Conservation (phyloP, 2,797 vertebrate genomes). For the Notoglanidium macrostoma region DNA sequence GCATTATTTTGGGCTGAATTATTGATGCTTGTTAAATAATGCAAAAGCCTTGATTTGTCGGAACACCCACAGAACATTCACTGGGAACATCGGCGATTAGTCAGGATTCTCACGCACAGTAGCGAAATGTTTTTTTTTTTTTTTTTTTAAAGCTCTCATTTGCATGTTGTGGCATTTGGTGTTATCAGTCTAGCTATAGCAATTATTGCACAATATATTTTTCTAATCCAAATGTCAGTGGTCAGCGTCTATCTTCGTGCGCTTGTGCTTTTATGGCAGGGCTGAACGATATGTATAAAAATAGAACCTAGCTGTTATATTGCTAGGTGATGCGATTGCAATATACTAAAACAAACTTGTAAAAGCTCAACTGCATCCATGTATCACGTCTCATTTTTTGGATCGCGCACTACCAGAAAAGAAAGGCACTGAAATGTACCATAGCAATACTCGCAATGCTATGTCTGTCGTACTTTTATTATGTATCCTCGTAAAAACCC, state of each 20-base stretch:
- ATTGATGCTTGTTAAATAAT: slow-evolving; percentile 37
- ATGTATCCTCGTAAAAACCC: neutral
- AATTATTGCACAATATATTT: neutral
- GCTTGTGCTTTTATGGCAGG: neutral
- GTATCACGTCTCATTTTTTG: neutral
- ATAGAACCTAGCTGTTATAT: neutral
- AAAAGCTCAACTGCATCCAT: neutral
- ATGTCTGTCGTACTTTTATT: slow-evolving; percentile 3
- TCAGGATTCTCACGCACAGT: slow-evolving; percentile 6
- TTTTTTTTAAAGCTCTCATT: neutral
- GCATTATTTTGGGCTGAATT: slow-evolving; percentile 31
- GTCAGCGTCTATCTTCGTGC: slow-evolving; percentile 12
- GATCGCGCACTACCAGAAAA: neutral
- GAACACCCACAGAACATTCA: slow-evolving; percentile 15
- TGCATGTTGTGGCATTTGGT: slow-evolving; percentile 28
- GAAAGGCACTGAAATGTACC: no score
- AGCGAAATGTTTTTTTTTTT: neutral
- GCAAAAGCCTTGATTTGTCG: slow-evolving; percentile 26
- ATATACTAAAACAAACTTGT: neutral
- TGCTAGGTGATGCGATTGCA: neutral
- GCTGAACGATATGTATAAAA: neutral
- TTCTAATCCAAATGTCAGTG: neutral
- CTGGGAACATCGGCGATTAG: slow-evolving; percentile 2
- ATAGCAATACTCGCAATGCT: neutral
- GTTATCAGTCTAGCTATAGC: slow-evolving; percentile 4